phyloP scores from a whole-genome alignment of 2,797 vertebrate genomes.

The Antrozous pallidus region DNA sequence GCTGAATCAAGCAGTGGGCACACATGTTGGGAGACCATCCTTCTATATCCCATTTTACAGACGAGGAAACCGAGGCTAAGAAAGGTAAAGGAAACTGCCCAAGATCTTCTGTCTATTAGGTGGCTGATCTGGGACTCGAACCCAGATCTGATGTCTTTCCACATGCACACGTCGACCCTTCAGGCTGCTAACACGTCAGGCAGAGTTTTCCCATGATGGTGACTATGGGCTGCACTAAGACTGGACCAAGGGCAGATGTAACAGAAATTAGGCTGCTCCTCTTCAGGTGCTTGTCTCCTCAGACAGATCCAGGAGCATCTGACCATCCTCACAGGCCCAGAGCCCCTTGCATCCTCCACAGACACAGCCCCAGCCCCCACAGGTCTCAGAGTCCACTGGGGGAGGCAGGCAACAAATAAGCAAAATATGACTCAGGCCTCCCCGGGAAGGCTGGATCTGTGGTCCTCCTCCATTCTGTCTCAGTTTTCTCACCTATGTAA shows the following conservation, averaged over 20 bases:
- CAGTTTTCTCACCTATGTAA: neutral
- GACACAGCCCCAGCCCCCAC: neutral
- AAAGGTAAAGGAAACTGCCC: neutral
- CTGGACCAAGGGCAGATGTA: no score
- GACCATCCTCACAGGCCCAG: neutral
- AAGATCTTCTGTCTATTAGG: neutral
- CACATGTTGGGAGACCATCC: neutral
- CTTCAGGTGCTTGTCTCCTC: fast-evolving
- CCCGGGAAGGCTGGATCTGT: neutral
- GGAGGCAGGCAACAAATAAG: neutral
- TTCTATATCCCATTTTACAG: neutral
- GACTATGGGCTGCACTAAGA: neutral
- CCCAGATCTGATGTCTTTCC: neutral
- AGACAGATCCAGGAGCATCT: neutral
- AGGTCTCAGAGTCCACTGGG: neutral
- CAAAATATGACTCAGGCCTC: neutral
- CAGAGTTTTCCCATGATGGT: neutral
- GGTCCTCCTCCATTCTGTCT: neutral
- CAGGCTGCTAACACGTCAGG: neutral
- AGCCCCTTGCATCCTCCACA: neutral
- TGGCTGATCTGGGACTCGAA: neutral
- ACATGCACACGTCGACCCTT: no score
- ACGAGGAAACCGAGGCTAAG: neutral
- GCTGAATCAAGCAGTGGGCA: neutral
- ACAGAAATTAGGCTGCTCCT: neutral